A percentile compares a stretch with the other conserved stretches of the same genome.
These are phyloP conservation scores for Lepus oiostolus DNA, from an alignment of 2,797 vertebrate genomes.

Conservation along the genomic window DNA sequence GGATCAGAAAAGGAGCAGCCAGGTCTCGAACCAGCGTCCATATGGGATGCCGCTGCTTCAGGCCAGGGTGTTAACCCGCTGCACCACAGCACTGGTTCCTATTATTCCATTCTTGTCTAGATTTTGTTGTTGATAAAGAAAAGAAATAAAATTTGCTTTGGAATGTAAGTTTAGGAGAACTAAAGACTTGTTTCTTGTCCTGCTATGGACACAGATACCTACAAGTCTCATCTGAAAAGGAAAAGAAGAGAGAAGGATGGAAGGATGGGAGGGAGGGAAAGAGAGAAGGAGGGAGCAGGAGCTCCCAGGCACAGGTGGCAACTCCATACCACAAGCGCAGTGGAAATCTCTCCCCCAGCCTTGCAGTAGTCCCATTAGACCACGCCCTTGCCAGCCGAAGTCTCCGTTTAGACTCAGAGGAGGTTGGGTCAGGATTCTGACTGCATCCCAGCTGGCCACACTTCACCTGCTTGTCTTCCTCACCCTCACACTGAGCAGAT, in stretches of 20 bases:
- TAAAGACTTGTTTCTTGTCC: background rate
- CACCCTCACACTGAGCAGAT: background rate
- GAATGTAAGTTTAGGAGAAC: background rate
- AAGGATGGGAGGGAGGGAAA: too few species aligned
- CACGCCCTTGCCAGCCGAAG: background rate
- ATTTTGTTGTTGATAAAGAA: constrained; percentile 12
- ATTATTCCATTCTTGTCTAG: background rate
- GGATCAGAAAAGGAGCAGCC: too few species aligned
- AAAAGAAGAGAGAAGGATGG: background rate
- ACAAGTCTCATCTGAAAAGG: background rate
- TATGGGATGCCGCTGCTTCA: too few species aligned
- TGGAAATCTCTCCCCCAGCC: background rate
- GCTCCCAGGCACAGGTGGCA: background rate
- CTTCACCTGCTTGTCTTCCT: background rate
- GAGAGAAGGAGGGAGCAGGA: too few species aligned
- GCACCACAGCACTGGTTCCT: too few species aligned
- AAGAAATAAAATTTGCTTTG: background rate
- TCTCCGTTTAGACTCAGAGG: background rate
- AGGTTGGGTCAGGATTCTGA: background rate
- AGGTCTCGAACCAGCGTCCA: too few species aligned
- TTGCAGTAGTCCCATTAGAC: background rate
- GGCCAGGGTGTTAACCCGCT: too few species aligned
- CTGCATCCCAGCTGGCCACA: background rate
- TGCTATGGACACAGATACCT: background rate
- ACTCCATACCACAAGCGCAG: background rate